Conservation (phyloP, 2,113 vertebrate species). For the Chaetodon auriga region DNA sequence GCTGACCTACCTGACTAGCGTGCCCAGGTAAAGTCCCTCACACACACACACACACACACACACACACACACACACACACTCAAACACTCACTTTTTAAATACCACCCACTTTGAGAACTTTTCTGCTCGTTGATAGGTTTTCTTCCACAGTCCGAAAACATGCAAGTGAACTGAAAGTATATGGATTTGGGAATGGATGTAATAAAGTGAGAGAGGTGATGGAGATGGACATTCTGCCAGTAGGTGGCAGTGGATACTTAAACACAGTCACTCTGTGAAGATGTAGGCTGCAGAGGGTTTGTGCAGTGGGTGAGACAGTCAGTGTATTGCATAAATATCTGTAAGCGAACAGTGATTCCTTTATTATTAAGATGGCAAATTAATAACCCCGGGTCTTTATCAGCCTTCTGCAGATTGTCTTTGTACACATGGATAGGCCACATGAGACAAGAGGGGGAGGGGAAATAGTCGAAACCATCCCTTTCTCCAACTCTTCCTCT, state of each 20-base stretch:
- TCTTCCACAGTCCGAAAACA: not conserved
- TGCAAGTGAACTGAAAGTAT: not conserved
- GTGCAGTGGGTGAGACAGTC: not conserved
- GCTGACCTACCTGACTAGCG: slow-evolving; percentile 94
- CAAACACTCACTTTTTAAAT: not conserved
- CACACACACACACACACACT: not conserved
- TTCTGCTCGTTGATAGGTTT: not conserved
- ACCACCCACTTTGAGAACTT: not conserved
- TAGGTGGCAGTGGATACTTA: slow-evolving; percentile 52
- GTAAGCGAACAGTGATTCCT: not conserved
- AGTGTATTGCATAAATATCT: not conserved
- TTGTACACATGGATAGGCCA: slow-evolving; percentile 11
- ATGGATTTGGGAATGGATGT: not conserved
- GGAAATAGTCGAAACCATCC: not conserved
- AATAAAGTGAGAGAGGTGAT: not conserved
- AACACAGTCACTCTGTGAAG: not conserved
- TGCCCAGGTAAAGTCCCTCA: slow-evolving; percentile 88
- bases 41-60: not conserved
- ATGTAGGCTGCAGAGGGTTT: not conserved
- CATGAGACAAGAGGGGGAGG: slow-evolving; percentile 5
- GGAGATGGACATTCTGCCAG: slow-evolving; percentile 37
- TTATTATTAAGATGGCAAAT: slow-evolving; percentile 26
- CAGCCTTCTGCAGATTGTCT: slow-evolving; percentile 35
- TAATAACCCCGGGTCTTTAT: slow-evolving; percentile 42
- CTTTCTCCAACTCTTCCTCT: not conserved